Percentiles rank a stretch among this genome's conserved stretches.
Evolutionary conservation across 2,797 vertebrate genomes (phyloP).

Genomic region (Thunnus albacares): DNA sequence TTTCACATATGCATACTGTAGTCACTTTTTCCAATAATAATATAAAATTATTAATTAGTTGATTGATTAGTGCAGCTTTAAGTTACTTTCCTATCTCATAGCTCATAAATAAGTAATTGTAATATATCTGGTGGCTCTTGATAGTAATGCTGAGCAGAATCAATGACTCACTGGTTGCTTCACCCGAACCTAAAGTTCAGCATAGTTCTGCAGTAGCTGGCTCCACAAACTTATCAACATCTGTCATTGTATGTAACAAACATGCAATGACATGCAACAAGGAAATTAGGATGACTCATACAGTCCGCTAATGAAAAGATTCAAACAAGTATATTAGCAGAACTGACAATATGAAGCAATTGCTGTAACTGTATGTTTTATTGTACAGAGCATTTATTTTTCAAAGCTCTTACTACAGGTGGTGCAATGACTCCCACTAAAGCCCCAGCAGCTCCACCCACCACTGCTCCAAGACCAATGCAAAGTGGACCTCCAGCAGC

Average conservation of each 20-base stretch:
- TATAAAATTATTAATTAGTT: too few species aligned
- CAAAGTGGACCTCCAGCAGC: constrained; percentile 27
- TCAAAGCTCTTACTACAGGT: constrained; percentile 18
- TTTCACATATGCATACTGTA: too few species aligned
- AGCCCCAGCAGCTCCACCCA: constrained; percentile 34
- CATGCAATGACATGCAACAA: background rate
- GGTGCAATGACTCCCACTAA: constrained; percentile 11
- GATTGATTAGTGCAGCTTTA: too few species aligned
- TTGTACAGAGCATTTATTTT: constrained; percentile 35
- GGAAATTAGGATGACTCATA: too few species aligned
- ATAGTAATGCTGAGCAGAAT: too few species aligned
- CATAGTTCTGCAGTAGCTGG: background rate
- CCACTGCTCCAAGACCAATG: background rate
- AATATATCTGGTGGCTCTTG: too few species aligned
- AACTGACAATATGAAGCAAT: background rate
- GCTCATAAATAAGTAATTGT: too few species aligned
- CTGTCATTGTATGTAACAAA: too few species aligned
- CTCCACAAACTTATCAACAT: too few species aligned
- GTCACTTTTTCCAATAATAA: too few species aligned
- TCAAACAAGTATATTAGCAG: background rate
- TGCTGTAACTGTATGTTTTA: constrained; percentile 12
- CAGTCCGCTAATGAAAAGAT: background rate
- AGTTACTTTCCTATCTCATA: too few species aligned
- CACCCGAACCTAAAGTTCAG: background rate
- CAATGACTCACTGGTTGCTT: too few species aligned